These are phyloP conservation scores for Coptodon rendalli DNA, from an alignment of 2,113 vertebrate species.

Conservation along the genomic window DNA sequence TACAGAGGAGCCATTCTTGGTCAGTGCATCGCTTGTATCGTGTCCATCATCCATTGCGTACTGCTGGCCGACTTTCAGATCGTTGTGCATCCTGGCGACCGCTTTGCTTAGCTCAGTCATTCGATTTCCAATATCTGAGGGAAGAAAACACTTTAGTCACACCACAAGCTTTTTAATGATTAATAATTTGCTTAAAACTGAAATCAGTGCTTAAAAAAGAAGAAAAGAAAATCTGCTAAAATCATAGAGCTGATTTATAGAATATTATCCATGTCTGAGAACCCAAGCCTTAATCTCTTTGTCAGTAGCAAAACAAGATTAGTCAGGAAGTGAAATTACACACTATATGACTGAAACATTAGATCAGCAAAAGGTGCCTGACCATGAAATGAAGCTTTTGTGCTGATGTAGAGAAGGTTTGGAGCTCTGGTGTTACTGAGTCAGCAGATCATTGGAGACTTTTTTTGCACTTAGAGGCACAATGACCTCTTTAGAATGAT, in stretches of 20 bases:
- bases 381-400: neutral
- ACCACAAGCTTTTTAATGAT: neutral
- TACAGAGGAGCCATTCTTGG: conserved; percentile 64
- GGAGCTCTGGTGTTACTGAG: neutral
- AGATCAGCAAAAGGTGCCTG: neutral
- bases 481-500: neutral
- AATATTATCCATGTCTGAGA: neutral
- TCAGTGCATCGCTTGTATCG: neutral
- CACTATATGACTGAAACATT: neutral
- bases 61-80: conserved; percentile 71
- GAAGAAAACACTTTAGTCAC: neutral
- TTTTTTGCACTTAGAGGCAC: neutral
- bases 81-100: conserved; percentile 69
- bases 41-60: conserved; percentile 37
- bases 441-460: neutral
- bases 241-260: neutral
- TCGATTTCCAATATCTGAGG: conserved; percentile 80
- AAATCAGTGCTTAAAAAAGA: neutral
- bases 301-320: neutral
- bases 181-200: neutral
- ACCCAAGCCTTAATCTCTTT: neutral
- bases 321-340: neutral
- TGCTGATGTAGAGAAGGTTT: neutral
- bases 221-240: neutral
- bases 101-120: conserved; percentile 83